Evolutionary conservation across 2,888 invertebrate species (phyloP).

Genomic region (Drosophila pseudotakahashii): DNA sequence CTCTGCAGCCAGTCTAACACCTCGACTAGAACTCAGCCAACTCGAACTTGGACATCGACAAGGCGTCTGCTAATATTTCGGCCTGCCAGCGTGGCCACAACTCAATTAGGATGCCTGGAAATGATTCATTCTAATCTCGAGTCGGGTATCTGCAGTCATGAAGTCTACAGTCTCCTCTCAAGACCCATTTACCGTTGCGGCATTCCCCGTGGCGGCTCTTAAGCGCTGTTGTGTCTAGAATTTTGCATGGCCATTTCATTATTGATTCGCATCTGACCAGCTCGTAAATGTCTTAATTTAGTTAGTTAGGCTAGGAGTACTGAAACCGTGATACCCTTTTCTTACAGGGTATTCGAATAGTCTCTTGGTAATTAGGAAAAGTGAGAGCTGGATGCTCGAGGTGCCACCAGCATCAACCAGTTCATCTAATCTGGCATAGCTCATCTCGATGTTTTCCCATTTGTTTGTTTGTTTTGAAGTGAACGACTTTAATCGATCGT

Average conservation of each 20-base stretch:
- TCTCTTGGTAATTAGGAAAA: constrained; percentile 27
- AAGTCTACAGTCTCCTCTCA: constrained; percentile 36
- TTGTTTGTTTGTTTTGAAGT: constrained; percentile 26
- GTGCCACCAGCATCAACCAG: constrained; percentile 24
- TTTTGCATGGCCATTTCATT: constrained; percentile 75
- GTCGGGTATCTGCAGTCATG: constrained; percentile 77
- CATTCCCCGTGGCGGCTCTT: constrained; percentile 62
- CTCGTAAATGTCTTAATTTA: constrained; percentile 72
- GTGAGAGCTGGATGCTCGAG: constrained; percentile 56
- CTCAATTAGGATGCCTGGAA: constrained; percentile 78
- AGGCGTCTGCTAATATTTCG: constrained; percentile 72
- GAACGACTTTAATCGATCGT: constrained; percentile 62
- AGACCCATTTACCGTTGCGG: constrained; percentile 68
- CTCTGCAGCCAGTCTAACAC: background rate
- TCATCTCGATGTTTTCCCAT: constrained; percentile 39
- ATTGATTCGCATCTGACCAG: constrained; percentile 62
- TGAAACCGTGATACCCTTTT: constrained; percentile 4
- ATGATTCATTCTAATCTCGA: constrained; percentile 78
- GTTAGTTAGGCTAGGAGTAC: constrained; percentile 30
- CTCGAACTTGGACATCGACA: constrained; percentile 40
- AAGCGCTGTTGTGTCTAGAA: constrained; percentile 66
- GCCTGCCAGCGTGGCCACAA: constrained; percentile 61
- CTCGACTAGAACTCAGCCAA: constrained; percentile 2
- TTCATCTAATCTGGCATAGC: constrained; percentile 22
- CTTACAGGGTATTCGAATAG: constrained; percentile 7